Evolutionary conservation across 2,888 invertebrate species (phyloP).

Genomic region (Liopterus haemorrhoidalis): DNA sequence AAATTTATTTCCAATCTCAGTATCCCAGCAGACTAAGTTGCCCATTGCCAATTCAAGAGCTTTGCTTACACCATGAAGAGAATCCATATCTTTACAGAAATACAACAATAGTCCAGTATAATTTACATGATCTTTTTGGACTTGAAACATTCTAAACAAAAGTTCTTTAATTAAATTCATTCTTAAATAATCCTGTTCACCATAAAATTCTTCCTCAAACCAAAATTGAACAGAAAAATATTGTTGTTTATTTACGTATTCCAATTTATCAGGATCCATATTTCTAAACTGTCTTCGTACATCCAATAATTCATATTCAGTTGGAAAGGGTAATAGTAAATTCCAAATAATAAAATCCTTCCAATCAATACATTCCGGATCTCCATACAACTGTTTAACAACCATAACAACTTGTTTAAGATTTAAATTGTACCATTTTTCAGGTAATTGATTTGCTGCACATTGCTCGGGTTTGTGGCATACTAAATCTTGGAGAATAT

Average conservation of each 20-base stretch:
- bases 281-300: slow-evolving; percentile 48
- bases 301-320: slow-evolving; percentile 49
- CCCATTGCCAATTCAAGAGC: slow-evolving; percentile 55
- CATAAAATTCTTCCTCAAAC: slow-evolving; percentile 41
- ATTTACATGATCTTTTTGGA: slow-evolving; percentile 48
- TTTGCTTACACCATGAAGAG: slow-evolving; percentile 52
- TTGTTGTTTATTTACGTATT: slow-evolving; percentile 41
- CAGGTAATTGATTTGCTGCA: slow-evolving; percentile 36
- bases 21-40: slow-evolving; percentile 48
- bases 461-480: slow-evolving; percentile 40
- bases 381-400: slow-evolving; percentile 50
- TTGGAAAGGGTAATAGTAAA: slow-evolving; percentile 53
- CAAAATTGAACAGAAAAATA: slow-evolving; percentile 42
- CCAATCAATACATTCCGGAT: slow-evolving; percentile 56
- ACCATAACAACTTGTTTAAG: slow-evolving; percentile 34
- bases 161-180: slow-evolving; percentile 49
- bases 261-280: slow-evolving; percentile 45
- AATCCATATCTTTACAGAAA: slow-evolving; percentile 55
- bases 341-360: slow-evolving; percentile 60
- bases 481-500: slow-evolving; percentile 46
- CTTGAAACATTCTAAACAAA: slow-evolving; percentile 53
- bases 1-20: slow-evolving; percentile 49
- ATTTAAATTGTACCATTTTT: slow-evolving; percentile 42
- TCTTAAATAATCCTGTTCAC: slow-evolving; percentile 18
- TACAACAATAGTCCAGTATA: slow-evolving; percentile 58